Evolutionary conservation across 2,113 vertebrate species (phyloP).

Genomic region (Platanista minor): DNA sequence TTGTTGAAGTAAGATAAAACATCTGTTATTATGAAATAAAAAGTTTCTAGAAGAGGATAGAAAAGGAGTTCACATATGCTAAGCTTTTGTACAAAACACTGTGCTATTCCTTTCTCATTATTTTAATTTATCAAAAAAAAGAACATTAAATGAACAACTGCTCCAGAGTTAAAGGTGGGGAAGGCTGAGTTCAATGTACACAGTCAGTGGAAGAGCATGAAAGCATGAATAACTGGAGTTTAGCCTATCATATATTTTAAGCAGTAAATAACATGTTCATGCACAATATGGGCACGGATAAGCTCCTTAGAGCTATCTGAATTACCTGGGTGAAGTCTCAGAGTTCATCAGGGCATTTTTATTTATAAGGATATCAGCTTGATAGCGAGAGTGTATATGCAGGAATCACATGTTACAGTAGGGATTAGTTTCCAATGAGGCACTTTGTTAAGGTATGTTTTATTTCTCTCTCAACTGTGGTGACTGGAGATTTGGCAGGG

Average conservation of each 20-base stretch:
- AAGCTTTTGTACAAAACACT: not conserved
- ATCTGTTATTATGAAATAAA: not conserved
- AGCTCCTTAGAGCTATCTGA: not conserved
- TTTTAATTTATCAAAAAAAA: not conserved
- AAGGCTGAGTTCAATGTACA: not conserved
- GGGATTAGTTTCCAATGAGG: not conserved
- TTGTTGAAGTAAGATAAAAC: not conserved
- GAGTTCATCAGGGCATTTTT: constrained; percentile 9
- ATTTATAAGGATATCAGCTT: not conserved
- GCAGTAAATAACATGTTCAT: not conserved
- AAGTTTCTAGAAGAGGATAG: not conserved
- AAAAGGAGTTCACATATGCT: not conserved
- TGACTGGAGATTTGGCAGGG: not conserved
- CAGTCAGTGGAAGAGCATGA: not conserved
- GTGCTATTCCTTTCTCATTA: not conserved
- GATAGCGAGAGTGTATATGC: not conserved
- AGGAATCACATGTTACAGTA: not conserved
- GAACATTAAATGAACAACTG: not conserved
- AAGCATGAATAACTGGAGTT: not conserved
- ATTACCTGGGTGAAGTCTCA: constrained; percentile 27
- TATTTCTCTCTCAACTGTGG: not conserved
- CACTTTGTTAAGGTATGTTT: not conserved
- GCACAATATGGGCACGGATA: not conserved
- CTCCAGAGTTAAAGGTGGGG: not conserved
- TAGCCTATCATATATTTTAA: constrained; percentile 14